Evolutionary conservation across 2,797 vertebrate species (phyloP).

Genomic region (Allobates femoralis): DNA sequence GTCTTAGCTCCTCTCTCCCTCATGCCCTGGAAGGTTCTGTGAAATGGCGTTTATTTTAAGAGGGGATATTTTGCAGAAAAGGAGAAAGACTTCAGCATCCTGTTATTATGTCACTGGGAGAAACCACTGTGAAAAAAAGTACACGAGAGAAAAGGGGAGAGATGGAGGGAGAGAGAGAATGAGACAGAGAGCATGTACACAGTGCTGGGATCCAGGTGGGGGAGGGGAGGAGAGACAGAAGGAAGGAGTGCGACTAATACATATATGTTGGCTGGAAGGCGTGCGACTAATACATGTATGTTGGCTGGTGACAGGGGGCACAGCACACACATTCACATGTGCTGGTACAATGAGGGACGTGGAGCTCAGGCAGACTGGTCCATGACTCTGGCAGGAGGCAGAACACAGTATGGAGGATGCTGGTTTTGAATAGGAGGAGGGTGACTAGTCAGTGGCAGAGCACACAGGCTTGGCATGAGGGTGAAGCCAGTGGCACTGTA

Average conservation of each 20-base stretch:
- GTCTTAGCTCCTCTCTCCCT: conserved; percentile 53
- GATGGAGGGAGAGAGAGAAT: conserved; percentile 69
- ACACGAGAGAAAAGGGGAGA: conserved; percentile 67
- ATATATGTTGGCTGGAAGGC: conserved; percentile 21
- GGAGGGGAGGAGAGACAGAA: conserved; percentile 49
- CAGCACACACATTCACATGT: background rate
- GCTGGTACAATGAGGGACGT: background rate
- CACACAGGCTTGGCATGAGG: background rate
- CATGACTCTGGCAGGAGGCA: background rate
- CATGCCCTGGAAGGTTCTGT: conserved; percentile 66
- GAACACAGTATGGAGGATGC: background rate
- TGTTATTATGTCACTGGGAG: conserved; percentile 70
- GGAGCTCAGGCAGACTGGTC: conserved; percentile 5
- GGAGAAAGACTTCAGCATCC: conserved; percentile 67
- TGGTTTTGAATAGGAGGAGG: background rate
- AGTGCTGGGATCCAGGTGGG: conserved; percentile 64
- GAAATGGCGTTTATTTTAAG: conserved; percentile 69
- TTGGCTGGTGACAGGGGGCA: conserved; percentile 1
- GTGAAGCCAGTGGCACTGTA: background rate
- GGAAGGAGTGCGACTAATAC: conserved; percentile 33
- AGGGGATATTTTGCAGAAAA: conserved; percentile 68
- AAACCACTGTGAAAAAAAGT: conserved; percentile 66
- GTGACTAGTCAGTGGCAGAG: background rate
- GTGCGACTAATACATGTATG: conserved; percentile 37
- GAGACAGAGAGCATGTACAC: conserved; percentile 77